Base-by-base conservation (phyloP, 2,888 invertebrate genomes). In the Pseudanteris insignis region DNA sequence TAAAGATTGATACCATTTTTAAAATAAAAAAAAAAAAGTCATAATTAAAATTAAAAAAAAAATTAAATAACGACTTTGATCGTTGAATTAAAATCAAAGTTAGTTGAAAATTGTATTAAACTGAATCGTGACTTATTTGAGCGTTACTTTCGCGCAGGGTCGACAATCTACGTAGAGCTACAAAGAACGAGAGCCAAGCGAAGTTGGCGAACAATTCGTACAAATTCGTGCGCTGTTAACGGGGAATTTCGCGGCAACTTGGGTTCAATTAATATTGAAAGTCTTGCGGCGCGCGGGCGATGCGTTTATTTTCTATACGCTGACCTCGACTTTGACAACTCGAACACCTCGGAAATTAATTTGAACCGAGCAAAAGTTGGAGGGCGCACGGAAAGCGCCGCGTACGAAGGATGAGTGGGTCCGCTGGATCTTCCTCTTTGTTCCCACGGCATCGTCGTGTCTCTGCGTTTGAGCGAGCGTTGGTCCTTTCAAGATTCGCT, bases 391-490 rank as follows among this genome's bases (percentile, higher is more conserved):
- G 46, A 21, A 40, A 57, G 48, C 51, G 47, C 26, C 34, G 55
- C 53, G 37, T 14, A 33, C 43, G 41, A 53, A 60, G 55, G 60
- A 50, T 44, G 64, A 44, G 41, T 7, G 50, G 53, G 47, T 21
- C 11, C 30, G 43, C 29, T 43, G 37, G 29, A 68, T 63, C 66
- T 71, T 70, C 70, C 69, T 73, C 70, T 77, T 77, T 76, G 77
- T 77, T 77, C 77, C 76, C 76, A 76, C 75, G 76, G 69, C 70
- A 65, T 70, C 70, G 66, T 59, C 59, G 65, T 63, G 64, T 60
- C 63, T 55, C 61, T 59, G 43, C 53, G 44, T 51, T 47, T 59
- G 63, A 40, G 55, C 60, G 60, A 67, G 32, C 63, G 64, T 65
- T 66, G 63, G 62, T 69, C 65, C 71, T 70, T 73, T 71, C 69